Base-by-base conservation (phyloP, 2,888 invertebrate species). In the Hydraecia micacea region DNA sequence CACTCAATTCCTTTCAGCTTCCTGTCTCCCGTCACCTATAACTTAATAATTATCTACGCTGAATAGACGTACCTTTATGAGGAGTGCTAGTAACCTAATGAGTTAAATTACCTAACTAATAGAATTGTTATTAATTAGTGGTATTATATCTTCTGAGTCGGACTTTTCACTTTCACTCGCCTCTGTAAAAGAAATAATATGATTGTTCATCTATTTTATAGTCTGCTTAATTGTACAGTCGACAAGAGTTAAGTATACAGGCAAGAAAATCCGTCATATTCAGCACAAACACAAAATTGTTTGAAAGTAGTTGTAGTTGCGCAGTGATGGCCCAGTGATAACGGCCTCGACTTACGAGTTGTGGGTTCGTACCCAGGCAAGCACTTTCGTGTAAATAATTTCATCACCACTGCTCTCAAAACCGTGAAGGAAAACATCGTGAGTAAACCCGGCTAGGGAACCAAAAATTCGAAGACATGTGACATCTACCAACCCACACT, bases 81-180 rank as follows among this genome's bases (percentile, higher is more conserved):
- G 5, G 25, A 66, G 46, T 46, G 49, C 81, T 74, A 77, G 7
- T 28, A 39, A 8, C 42, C 39, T 72, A 65, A 28, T 15, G 7
- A 42, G 11, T 28, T 62, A 58, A 69, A 73, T 87, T 90, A 92
- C 89, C 88, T 92, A 92, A 89, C 88, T 92, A 81, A 87, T 84
- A 78, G 85, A 90, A 73, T 93, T 93, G 79, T 93, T 94, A 83
- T 93, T 93, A n/a, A 96, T 88, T n/a, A 96, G 88, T 0, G 96
- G 96, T 69, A 91, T 91, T 0, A 90, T 79, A 75, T 96, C 96
- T 80, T 96, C 96, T 0, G 88, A 76, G 9, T 95, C 96, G 0
- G 96, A 95, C 49, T 88, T 91, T 62, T 96, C 96, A 79, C 95
- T 95, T 79, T 96, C 96, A 92, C 94, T 95, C 90, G 92, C 81